Conservation (phyloP, 2,888 invertebrate species). For the Andricus curvator region DNA sequence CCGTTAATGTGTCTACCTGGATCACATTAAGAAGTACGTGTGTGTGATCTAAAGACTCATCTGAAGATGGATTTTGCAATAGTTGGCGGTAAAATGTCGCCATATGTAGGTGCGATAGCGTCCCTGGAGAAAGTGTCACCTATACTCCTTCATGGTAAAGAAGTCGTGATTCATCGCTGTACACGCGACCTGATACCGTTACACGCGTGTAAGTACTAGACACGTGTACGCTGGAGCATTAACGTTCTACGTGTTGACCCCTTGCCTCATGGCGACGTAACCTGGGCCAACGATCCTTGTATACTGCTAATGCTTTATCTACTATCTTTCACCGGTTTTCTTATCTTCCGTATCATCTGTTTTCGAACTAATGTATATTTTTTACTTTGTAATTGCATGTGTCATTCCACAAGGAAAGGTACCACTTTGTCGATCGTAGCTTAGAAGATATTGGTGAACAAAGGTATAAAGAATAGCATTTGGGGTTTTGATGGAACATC, state of each 20-base stretch:
- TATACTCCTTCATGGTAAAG: conserved; percentile 45
- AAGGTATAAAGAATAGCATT: too few relatives aligned
- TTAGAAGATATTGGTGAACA: too few relatives aligned
- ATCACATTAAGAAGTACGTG: neutral
- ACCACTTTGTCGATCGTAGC: too few relatives aligned
- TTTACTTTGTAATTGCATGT: neutral
- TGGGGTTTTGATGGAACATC: too few relatives aligned
- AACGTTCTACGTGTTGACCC: conserved; percentile 34
- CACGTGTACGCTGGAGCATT: conserved; percentile 30
- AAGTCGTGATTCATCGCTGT: conserved; percentile 69
- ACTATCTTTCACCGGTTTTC: neutral
- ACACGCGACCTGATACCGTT: conserved; percentile 67
- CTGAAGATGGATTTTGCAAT: conserved; percentile 31
- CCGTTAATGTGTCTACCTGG: conserved; percentile 7
- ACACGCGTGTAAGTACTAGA: conserved; percentile 60
- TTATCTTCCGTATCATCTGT: neutral
- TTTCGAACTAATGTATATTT: neutral
- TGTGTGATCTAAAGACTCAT: neutral
- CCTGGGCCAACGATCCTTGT: conserved; percentile 1
- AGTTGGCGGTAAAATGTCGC: conserved; percentile 21
- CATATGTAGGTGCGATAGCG: conserved; percentile 8
- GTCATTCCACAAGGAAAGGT: too few relatives aligned
- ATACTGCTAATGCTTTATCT: neutral
- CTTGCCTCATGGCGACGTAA: neutral
- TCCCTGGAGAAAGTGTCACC: conserved; percentile 46